Evolutionary conservation across 2,888 invertebrate species (phyloP).

Genomic region (Chloroclystis v-ata): DNA sequence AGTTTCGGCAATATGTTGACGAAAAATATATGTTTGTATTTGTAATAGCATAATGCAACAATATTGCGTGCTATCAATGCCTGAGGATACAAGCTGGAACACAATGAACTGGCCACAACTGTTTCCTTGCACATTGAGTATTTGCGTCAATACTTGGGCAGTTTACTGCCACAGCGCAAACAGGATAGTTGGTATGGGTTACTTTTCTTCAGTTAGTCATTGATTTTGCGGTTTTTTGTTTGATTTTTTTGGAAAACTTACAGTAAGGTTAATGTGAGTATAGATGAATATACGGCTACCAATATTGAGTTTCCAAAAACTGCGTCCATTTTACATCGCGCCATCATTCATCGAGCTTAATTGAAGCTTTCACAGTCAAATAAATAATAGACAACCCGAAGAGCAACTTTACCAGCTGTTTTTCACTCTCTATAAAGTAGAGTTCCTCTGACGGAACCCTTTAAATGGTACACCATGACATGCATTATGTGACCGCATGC

Average conservation of each 20-base stretch:
- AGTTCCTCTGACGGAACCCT: conserved; percentile 35
- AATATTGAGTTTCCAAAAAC: too few species aligned
- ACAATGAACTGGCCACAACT: conserved; percentile 13
- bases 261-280: too few species aligned
- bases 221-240: too few species aligned
- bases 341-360: too few species aligned
- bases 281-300: too few species aligned
- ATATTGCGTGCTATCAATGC: not conserved
- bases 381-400: too few species aligned
- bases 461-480: conserved; percentile 57
- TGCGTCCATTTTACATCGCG: too few species aligned
- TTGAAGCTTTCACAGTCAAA: too few species aligned
- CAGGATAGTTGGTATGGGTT: not conserved
- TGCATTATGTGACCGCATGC: conserved; percentile 53
- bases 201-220: too few species aligned
- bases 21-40: too few species aligned
- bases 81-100: conserved; percentile 9
- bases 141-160: conserved; percentile 40
- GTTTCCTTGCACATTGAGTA: conserved; percentile 34
- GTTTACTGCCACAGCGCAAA: conserved; percentile 3
- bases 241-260: too few species aligned
- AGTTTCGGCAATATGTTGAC: too few species aligned
- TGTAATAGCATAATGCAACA: not conserved
- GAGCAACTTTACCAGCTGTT: conserved; percentile 3
- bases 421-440: not conserved